A percentile compares a stretch with the other conserved stretches of the same genome.
phyloP scores from a whole-genome alignment of 1,140 invertebrate species.

The Habropoda laboriosa region DNA sequence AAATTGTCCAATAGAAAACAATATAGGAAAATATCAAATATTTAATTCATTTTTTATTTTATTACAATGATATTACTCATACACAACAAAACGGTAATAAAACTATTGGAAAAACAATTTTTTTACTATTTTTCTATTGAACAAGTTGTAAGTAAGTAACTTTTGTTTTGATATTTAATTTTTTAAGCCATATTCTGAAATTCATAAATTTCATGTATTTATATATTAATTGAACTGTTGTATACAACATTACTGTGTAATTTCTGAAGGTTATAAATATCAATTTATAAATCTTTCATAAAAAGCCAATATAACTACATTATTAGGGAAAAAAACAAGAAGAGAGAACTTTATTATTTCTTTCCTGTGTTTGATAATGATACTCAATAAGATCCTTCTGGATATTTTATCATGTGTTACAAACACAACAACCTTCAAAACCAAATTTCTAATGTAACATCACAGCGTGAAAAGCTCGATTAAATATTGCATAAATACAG shows the following conservation, averaged over 20 bases:
- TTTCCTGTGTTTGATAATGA: conserved; percentile 39
- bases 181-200: conserved; percentile 42
- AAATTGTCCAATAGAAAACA: conserved; percentile 35
- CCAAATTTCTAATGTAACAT: conserved; percentile 41
- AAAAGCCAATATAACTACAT: background rate
- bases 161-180: conserved; percentile 22
- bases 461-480: conserved; percentile 51
- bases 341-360: conserved; percentile 30
- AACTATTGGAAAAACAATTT: background rate
- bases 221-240: conserved; percentile 29
- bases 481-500: conserved; percentile 52
- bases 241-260: conserved; percentile 25
- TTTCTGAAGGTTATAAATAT: conserved; percentile 43
- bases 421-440: conserved; percentile 33
- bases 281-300: conserved; percentile 14
- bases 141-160: conserved; percentile 43
- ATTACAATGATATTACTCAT: background rate
- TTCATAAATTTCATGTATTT: conserved; percentile 41
- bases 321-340: conserved; percentile 32
- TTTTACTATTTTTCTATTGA: conserved; percentile 30
- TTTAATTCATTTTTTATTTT: conserved; percentile 1
- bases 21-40: conserved; percentile 7
- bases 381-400: conserved; percentile 21
- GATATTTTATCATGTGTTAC: conserved; percentile 32
- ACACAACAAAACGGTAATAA: background rate